Base-by-base conservation (phyloP, 2,888 invertebrate genomes). In the Tiliacea citrago region DNA sequence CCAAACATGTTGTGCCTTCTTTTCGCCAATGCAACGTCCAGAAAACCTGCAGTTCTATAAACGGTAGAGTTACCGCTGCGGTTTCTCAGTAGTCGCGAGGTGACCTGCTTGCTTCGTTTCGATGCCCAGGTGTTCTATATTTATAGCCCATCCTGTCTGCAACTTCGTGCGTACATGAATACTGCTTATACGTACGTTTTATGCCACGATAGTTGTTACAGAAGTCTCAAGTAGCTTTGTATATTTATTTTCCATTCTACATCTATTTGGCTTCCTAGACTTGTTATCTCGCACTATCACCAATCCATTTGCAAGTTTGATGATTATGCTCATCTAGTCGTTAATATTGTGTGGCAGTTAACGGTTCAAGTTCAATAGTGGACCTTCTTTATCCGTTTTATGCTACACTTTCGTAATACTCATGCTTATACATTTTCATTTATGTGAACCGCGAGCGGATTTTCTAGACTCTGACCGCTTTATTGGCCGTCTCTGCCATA, bases 71-170 rank as follows among this genome's bases (percentile, higher is more conserved):
- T 49, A 70, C 61, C 29, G 75, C 60, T 62, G 61, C 63, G 47
- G 63, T 42, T 74, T 77, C 75, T 84, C 69, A 58, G 84, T 79
- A 84, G 68, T 76, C 53, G 67, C 75, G 55, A 57, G 63, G 75
- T 82, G 88, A 82, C 84, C 88, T 77, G 88, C 63, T 79, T 83
- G 79, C 75, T 76, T 73, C 78, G 62, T 66, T 77, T 47, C 76
- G 75, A 77, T 77, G 77, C 73, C 70, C 86, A 86, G 86, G 88
- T 88, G 82, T 77, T 70, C 65, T 86, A 76, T 87, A 86, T 84
- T 86, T 82, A 73, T 75, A 86, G 57, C 67, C 55, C 73, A 75
- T 77, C 71, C 73, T 81, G 75, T 85, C 77, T 83, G 74, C 71
- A 73, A 75, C 74, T 73, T 62, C 68, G 60, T 72, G 61, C 58